These are phyloP conservation scores for Scaptomyza flava DNA, from an alignment of 2,888 invertebrate species.

Conservation along the genomic window DNA sequence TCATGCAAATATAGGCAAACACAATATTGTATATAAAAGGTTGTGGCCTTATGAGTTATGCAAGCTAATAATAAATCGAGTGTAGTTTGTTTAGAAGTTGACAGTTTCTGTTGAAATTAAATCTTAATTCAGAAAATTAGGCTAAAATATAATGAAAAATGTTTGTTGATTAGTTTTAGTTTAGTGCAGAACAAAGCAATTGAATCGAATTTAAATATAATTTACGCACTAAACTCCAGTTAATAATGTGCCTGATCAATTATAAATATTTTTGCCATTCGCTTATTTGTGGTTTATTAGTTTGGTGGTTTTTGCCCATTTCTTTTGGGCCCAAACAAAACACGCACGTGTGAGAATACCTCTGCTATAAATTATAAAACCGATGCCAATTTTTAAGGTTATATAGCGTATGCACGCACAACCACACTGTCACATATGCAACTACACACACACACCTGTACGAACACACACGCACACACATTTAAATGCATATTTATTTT, in stretches of 20 bases:
- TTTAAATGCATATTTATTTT: conserved; percentile 70
- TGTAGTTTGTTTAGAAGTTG: no score
- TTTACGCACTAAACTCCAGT: conserved; percentile 22
- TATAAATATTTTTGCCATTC: conserved; percentile 37
- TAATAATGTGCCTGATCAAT: conserved; percentile 46
- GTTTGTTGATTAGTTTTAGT: not conserved
- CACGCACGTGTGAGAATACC: conserved; percentile 18
- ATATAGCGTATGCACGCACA: conserved; percentile 37
- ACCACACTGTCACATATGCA: conserved; percentile 38
- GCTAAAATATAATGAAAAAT: not conserved
- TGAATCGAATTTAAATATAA: conserved; percentile 25
- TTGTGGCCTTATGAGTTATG: not conserved
- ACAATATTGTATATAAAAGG: conserved; percentile 8
- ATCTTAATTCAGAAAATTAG: not conserved
- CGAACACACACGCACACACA: conserved; percentile 1
- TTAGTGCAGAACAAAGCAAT: not conserved
- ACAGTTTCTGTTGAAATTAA: not conserved
- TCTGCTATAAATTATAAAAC: conserved; percentile 71
- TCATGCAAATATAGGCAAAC: conserved; percentile 19
- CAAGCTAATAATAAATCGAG: not conserved
- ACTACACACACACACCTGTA: conserved; percentile 25
- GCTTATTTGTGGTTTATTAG: conserved; percentile 58
- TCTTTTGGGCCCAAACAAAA: conserved; percentile 42
- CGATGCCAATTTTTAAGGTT: conserved; percentile 61
- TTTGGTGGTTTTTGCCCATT: conserved; percentile 25